phyloP scores from a whole-genome alignment of 2,113 vertebrate species.

The Vidua chalybeata region DNA sequence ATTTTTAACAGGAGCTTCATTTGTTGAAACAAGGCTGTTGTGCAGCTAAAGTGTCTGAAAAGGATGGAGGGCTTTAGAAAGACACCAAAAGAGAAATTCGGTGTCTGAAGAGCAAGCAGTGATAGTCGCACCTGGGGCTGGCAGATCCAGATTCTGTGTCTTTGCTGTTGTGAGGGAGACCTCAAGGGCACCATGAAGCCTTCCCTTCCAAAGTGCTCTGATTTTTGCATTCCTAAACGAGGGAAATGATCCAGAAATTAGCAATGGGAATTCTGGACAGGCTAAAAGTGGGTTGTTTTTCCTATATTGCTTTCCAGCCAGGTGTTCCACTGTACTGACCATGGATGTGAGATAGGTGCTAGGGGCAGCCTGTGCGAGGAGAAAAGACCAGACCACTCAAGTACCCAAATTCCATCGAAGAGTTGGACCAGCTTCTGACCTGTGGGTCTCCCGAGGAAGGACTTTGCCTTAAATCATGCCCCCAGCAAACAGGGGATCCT shows the following conservation, averaged over 20 bases:
- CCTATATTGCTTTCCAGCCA: neutral
- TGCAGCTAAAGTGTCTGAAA: neutral
- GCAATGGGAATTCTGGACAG: neutral
- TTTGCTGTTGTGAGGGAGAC: neutral
- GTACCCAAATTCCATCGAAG: neutral
- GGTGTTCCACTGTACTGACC: neutral
- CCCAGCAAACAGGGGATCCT: neutral
- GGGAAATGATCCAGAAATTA: neutral
- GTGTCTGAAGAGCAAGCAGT: neutral
- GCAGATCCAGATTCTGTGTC: neutral
- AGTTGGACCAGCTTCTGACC: neutral
- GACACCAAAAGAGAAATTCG: neutral
- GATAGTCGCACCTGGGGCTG: neutral
- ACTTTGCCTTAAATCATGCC: neutral
- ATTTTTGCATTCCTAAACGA: neutral
- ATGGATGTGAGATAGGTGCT: neutral
- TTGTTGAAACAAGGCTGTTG: neutral
- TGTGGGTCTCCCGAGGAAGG: neutral
- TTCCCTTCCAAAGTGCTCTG: neutral
- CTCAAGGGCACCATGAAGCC: neutral
- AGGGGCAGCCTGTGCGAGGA: accelerated
- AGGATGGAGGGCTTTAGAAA: neutral
- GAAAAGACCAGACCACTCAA: neutral
- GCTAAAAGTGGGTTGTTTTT: neutral
- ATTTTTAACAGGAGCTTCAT: constrained; percentile 22